Base-by-base conservation (phyloP, 2,888 invertebrate species). In the Meiosimyza decipiens region DNA sequence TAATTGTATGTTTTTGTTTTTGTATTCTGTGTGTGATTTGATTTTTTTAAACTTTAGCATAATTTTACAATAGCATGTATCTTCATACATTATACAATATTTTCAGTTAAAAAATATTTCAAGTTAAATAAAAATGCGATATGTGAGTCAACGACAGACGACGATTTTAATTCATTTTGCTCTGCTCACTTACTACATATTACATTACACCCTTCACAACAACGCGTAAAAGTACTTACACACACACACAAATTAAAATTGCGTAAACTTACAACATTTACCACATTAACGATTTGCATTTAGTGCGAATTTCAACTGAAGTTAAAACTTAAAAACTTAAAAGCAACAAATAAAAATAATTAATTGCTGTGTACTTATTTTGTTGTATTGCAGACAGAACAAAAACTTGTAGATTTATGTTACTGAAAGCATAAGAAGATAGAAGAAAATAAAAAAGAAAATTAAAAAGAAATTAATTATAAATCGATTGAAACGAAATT, bases 231-330 rank as follows among this genome's bases (percentile, higher is more conserved):
- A 50, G 60, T 62, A 69, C 40, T 51, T 16, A 66, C 55, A 66
- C 18, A 52, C 62, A 51, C 62, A 74, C n/a, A 59, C 69, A 71
- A 57, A 64, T 55, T 49, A 65, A 65, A 28, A 47, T 18, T 47
- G 60, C 51, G n/a, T 47, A 68, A 54, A 52, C 22, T 9, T 50
- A 72, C n/a, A 55, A 60, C 16, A 62, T 60, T 67, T 71, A 63
- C 73, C 64, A 70, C 33, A 66, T 18, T 67, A 57, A 54, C 59
- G 70, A 59, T 70, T 52, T 65, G 57, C 54, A 66, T 71, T 72
- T 49, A 60, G 40, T 50, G 72, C 79, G 78, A 80, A 81, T 82
- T 75, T 74, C 77, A 78, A 82, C 80, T 80, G 79, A 80, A 80
- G 79, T 78, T 77, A 76, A 83, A 79, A 60, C 22, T 65, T 51